Evolutionary conservation across 2,113 vertebrate genomes (phyloP), one percentile per base, ranked within the genome.

Genomic region (Apistogramma diplotaenia): DNA sequence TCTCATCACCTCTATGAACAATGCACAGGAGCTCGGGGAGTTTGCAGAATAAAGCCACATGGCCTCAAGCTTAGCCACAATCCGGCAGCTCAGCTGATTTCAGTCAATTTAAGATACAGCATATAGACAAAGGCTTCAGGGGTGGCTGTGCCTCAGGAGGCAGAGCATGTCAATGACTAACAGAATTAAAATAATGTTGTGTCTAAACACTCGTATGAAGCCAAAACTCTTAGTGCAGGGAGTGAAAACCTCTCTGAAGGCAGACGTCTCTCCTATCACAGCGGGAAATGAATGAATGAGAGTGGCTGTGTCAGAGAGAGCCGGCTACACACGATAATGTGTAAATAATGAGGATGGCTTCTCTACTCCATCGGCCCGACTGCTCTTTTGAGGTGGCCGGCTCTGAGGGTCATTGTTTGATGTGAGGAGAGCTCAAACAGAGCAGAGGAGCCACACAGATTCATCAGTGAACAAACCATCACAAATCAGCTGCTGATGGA

Each of bases 271-370:
- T 79, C 65, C 77, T 73, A 79, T 77, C 81, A 77, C 46, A 23
- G 53, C 1, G 43, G 49, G 82, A 25, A 73, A 87, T 53, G 71
- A 89, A 86, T 70, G 62, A 89, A 81, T 27, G 73, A 78, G 71
- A 27, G 80, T 43, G 62, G 60, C 57, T 79, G 67, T 37, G 58
- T 76, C 56, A 67, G 31, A 75, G 72, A 49, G 74, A 74, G 57
- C 62, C 18, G 29, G 78, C 74, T 21, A 9, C 54, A 15, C 62
- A 1, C 55, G 78, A 78, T 87, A 87, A 86, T 12, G 84, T 74
- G 76, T 80, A 77, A 84, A 89, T 82, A 87, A 90, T 73, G 76
- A 91, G 80, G 43, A 55, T 1, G 59, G 82, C 5, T 35, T 81
- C 85, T 87, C 23, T 13, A 23, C 77, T 89, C 76, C 65, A 67